Evolutionary conservation across 2,113 vertebrate genomes (phyloP), one percentile per base, ranked within the genome.

Genomic region (Saiga tatarica): DNA sequence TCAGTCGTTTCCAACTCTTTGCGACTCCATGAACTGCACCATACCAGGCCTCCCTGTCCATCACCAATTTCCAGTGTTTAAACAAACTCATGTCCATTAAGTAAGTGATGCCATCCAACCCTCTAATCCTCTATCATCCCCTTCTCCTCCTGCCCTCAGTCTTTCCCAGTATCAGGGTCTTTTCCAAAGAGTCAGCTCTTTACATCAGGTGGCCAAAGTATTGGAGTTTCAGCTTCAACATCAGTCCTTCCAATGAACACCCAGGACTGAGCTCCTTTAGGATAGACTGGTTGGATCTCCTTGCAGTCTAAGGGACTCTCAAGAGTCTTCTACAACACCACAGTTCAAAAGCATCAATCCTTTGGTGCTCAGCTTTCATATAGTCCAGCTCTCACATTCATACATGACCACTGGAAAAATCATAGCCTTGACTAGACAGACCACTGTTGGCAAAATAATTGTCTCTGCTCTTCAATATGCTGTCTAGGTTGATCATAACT

Each of bases 1-100:
- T 71, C 67, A 71, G 67, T 71, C 19, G 0, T 71, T 5, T 71
- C n/a, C 2, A 0, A 12, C 2, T 39, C 19, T 67, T 67, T 71
- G 64, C 0, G 0, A 36, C 17, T n/a, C 10, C 19, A 23, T 23
- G 67, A 39, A 71, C 0, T 71, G 19, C 19, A 3, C 9, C 67
- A 23, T 0, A 2, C n/a, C 67, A 71, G n/a, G 19, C n/a, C n/a
- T 71, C 67, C 67, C 67, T 71, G n/a, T 71, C 64, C n/a, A 21
- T 71, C n/a, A 71, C 67, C 67, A 71, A 3, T 21, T 71, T 10
- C 67, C n/a, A 12, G 67, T 6, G 67, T 11, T 36, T 71, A 71
- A 5, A 11, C 67, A 71, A 39, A 71, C 17, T 36, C 67, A 12
- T 71, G 10, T 71, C n/a, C 67, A 39, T 23, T 71, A 10, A 71